Percentiles rank a stretch among this genome's conserved stretches.
Conservation (phyloP, 2,797 vertebrate species). For the Simalia tracyae region DNA sequence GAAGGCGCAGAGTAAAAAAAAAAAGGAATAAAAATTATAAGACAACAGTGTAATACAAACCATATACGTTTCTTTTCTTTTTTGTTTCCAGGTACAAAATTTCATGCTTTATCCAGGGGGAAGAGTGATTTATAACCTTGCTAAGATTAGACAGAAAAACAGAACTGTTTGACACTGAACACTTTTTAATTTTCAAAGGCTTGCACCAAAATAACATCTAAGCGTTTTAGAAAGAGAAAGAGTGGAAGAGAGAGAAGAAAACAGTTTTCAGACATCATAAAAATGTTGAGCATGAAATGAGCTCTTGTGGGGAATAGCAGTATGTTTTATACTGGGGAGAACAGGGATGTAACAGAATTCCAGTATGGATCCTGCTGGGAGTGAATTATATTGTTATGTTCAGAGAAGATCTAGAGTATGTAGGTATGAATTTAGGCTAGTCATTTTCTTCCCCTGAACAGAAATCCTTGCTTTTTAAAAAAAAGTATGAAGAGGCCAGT, state of each 20-base stretch:
- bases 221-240: conserved; percentile 6
- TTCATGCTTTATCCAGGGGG: background rate
- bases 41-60: background rate
- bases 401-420: background rate
- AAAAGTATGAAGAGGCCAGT: background rate
- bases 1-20: background rate
- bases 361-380: background rate
- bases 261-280: background rate
- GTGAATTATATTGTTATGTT: background rate
- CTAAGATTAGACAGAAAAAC: background rate
- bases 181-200: conserved; percentile 39
- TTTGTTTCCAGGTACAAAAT: background rate
- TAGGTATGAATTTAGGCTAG: too few relatives aligned
- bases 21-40: background rate
- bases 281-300: conserved; percentile 9
- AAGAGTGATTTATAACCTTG: conserved; percentile 11
- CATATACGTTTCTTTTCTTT: background rate
- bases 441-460: background rate
- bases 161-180: conserved; percentile 11
- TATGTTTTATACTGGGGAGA: background rate
- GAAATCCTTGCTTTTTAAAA: background rate
- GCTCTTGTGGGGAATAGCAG: background rate
- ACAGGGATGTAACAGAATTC: background rate
- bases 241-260: background rate
- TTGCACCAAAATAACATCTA: conserved; percentile 22